Base-by-base conservation (phyloP, 2,113 vertebrate species). In the Nicator chloris region DNA sequence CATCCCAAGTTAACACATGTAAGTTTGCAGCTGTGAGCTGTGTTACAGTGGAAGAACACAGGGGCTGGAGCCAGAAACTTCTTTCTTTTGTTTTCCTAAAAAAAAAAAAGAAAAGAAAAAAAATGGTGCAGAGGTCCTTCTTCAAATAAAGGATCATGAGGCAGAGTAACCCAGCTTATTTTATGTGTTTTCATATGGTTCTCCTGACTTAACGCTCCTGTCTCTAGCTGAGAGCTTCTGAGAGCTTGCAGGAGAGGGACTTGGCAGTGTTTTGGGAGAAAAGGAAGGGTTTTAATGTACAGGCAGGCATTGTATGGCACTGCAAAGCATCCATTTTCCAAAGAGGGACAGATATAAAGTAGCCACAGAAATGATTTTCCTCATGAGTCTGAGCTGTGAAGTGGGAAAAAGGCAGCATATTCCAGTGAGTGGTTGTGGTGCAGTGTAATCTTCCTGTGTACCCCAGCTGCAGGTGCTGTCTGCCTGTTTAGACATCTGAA, bases 1-100 rank as follows among this genome's bases (percentile, higher is more conserved):
- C 86, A 94, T 79, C 84, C 91, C 57, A 6, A 75, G 53, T 71
- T 92, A 79, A 95, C 73, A 91, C 70, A 33, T 85, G 82, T 69
- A 65, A 95, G 61, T 69, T 59, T 0, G 0, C 81, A 87, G 73
- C 86, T 96, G 69, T 57, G 71, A 78, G 47, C 70, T 60, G 16
- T 54, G 65, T 82, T 85, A 42, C 50, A 61, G 51, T 3, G 0
- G 53, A 87, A 49, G 59, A 84, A 87, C 5, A 6, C 2, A 40
- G 73, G 11, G 33, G 17, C n/a, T 72, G 53, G 82, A 95, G 71
- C 31, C 40, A 89, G 81, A 11, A 39, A 40, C 31, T 56, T 53
- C 23, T 61, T 70, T 56, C 37, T 79, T 88, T 45, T 69, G 18
- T 37, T 69, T 64, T 37, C 22, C 44, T 26, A 7, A 53, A 53